Conservation (phyloP, 2,113 vertebrate genomes). For the Maccullochella peelii region DNA sequence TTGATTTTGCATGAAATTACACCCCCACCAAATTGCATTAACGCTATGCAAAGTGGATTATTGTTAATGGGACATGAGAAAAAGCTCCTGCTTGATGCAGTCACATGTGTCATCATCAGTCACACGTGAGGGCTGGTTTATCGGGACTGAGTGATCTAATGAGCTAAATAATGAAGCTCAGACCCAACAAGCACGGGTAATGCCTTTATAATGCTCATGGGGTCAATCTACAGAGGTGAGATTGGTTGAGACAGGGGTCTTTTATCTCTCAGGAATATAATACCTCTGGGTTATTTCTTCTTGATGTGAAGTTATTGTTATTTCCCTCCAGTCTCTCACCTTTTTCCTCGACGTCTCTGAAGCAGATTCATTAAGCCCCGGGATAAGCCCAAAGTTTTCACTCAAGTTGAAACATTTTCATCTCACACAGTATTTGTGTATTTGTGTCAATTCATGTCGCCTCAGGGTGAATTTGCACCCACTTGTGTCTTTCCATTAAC, state of each 20-base stretch:
- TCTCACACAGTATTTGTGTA: too few relatives aligned
- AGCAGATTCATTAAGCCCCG: background rate
- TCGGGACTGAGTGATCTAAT: slow-evolving; percentile 65
- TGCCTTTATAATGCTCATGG: slow-evolving; percentile 71
- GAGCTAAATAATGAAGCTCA: slow-evolving; percentile 73
- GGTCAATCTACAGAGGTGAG: slow-evolving; percentile 52
- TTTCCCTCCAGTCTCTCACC: background rate
- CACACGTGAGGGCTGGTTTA: slow-evolving; percentile 60
- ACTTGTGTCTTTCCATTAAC: background rate
- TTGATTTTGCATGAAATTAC: slow-evolving; percentile 78
- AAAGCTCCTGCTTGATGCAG: slow-evolving; percentile 54
- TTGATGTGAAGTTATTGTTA: background rate
- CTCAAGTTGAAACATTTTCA: background rate
- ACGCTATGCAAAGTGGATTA: slow-evolving; percentile 75
- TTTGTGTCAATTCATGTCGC: background rate
- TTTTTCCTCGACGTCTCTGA: background rate
- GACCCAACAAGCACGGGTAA: slow-evolving; percentile 63
- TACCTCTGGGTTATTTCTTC: background rate
- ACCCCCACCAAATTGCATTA: slow-evolving; percentile 69
- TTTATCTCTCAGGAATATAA: background rate
- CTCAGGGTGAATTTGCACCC: background rate
- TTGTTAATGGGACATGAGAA: slow-evolving; percentile 73
- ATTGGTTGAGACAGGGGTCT: slow-evolving; percentile 37
- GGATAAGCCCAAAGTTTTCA: background rate
- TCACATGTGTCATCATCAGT: slow-evolving; percentile 71